Evolutionary conservation across 2,888 invertebrate genomes (phyloP), one percentile per base, ranked within the genome.

Genomic region (Parnassius apollo): DNA sequence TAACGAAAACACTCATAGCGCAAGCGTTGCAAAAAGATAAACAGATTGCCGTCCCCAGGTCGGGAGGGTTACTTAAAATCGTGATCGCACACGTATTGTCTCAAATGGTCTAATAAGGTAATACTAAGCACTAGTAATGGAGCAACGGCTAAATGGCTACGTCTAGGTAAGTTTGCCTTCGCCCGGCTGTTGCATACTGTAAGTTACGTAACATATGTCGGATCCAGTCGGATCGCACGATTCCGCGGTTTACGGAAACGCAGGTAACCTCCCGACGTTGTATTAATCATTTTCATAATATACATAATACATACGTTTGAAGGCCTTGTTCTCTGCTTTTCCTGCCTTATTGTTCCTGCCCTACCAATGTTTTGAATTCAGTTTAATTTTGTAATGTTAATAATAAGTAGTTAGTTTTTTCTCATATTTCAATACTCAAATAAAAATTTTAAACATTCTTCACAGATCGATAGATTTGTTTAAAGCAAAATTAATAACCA

Each of bases 61-160:
- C 59, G 51, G 13, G 2, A 35, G 56, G 63, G 59, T 59, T 46
- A 42, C n/a, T 12, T 13, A 42, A 46, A 50, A 52, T 64, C 59
- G 59, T 57, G 59, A 53, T 57, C 48, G 64, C 56, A 57, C 56
- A 64, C 64, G 51, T 64, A 64, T 63, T 63, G 63, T 51, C 63
- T 59, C 46, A 59, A 55, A 58, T 51, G 42, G 55, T 63, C 63
- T 59, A 59, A 63, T 63, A 59, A 56, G 55, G 63, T 59, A 56
- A 18, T 56, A 56, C 11, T 22, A 52, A 25, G 35, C 50, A 59
- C 48, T 45, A 18, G 63, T 57, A 51, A 55, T 51, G 51, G 62
- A 51, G 59, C 64, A 54, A 55, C 10, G 49, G 45, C 58, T 44
- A 35, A 35, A 35, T 7, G 4, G 35, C 35, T 63, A 50, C 54